Percentiles rank a stretch among this genome's conserved stretches.
Conservation (phyloP, 2,797 vertebrate species). For the Mormyrops attenuatus region DNA sequence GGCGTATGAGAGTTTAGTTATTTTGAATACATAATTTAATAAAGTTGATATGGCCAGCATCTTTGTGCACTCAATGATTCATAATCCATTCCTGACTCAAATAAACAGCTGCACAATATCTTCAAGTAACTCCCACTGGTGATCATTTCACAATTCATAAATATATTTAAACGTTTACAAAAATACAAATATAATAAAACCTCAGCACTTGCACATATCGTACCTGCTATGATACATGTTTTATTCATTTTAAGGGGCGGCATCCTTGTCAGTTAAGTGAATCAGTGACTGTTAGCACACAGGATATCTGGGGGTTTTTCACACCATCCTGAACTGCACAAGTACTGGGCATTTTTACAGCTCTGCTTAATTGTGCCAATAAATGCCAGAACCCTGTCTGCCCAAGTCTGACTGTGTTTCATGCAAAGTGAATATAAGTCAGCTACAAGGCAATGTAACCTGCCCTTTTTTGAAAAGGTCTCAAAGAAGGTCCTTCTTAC, state of each 20-base stretch:
- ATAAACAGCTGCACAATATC: not conserved
- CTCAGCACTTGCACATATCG: not conserved
- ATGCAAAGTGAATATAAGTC: not conserved
- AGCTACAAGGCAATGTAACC: not conserved
- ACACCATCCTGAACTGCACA: not conserved
- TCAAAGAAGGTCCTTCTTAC: conserved; percentile 53
- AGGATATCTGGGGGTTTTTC: not conserved
- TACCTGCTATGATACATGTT: not conserved
- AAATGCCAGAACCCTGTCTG: not conserved
- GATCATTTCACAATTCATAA: not conserved
- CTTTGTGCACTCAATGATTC: conserved; percentile 34
- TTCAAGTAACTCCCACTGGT: not conserved
- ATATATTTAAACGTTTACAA: not conserved
- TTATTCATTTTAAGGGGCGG: not conserved
- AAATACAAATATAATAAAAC: not conserved
- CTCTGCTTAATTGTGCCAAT: not conserved
- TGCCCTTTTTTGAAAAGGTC: not conserved
- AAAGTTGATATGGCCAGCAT: conserved; percentile 24
- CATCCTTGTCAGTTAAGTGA: not conserved
- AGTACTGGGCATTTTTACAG: not conserved
- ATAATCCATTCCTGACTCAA: conserved; percentile 40
- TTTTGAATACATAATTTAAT: conserved; percentile 30
- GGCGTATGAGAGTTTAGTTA: conserved; percentile 44
- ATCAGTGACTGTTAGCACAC: not conserved
- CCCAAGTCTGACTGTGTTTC: not conserved